A percentile compares a stretch with the other conserved stretches of the same genome.
phyloP scores from a whole-genome alignment of 30 jellyfish, hydroid and myxozoan genomes.

The Nemopilema nomurai region DNA sequence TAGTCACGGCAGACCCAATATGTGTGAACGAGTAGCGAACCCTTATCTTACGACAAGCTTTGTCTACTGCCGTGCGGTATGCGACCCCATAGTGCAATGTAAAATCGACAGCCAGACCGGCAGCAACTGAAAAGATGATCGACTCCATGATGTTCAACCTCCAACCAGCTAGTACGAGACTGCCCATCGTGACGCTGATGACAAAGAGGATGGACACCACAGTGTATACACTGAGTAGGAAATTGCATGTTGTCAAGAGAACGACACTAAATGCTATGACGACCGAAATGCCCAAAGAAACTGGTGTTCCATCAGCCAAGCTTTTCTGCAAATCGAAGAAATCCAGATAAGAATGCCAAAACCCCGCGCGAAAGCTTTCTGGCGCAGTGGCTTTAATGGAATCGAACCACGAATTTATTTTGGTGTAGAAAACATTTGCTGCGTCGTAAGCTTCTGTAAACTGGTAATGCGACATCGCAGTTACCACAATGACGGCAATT shows the following conservation, averaged over 20 bases:
- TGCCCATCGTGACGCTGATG: slow-evolving; percentile 76
- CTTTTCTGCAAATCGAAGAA: slow-evolving; percentile 82
- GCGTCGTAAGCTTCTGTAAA: slow-evolving; percentile 46
- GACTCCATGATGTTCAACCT: slow-evolving; percentile 87
- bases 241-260: slow-evolving; percentile 77
- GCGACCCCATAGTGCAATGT: slow-evolving; percentile 91
- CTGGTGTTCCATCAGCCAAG: slow-evolving; percentile 81
- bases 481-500: slow-evolving; percentile 10
- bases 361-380: slow-evolving; percentile 27
- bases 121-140: slow-evolving; percentile 88
- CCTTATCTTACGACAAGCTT: slow-evolving; percentile 50
- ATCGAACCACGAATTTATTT: slow-evolving; percentile 68
- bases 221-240: slow-evolving; percentile 72
- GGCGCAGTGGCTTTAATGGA: slow-evolving; percentile 47
- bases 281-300: slow-evolving; percentile 79
- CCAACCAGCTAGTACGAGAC: slow-evolving; percentile 89
- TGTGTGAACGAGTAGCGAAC: slow-evolving; percentile 46
- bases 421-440: slow-evolving; percentile 21
- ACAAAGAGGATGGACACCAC: slow-evolving; percentile 66
- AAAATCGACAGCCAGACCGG: slow-evolving; percentile 93
- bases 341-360: slow-evolving; percentile 59
- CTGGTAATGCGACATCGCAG: slow-evolving; percentile 4
- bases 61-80: slow-evolving; percentile 70
- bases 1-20: slow-evolving; percentile 88
- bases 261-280: slow-evolving; percentile 86